A percentile compares a stretch with the other conserved stretches of the same genome.
Evolutionary conservation across 2,113 vertebrate species (phyloP).

Genomic region (Tangachromis dhanisi): DNA sequence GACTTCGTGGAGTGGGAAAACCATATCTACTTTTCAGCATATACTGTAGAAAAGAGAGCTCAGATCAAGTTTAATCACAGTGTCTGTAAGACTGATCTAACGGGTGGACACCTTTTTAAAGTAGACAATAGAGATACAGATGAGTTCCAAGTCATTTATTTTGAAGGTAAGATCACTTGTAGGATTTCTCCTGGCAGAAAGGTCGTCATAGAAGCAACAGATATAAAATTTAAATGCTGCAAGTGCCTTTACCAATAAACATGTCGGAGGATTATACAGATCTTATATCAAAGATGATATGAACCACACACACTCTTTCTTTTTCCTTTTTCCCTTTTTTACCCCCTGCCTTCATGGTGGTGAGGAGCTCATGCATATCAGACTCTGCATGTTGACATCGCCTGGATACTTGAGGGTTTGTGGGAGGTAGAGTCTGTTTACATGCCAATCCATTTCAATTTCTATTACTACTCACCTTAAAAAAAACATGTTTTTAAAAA

Average conservation of each 20-base stretch:
- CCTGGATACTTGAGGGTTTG: neutral
- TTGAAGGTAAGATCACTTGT: neutral
- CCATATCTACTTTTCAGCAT: slow-evolving; percentile 7
- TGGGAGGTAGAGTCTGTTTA: neutral
- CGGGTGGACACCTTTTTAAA: neutral
- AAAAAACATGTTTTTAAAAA: neutral
- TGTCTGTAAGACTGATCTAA: neutral
- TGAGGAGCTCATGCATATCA: neutral
- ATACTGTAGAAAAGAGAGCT: neutral
- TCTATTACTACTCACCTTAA: neutral
- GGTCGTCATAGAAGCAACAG: accelerated
- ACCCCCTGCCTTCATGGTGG: neutral
- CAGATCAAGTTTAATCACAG: neutral
- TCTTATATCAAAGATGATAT: neutral
- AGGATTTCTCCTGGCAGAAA: neutral
- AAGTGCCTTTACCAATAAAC: neutral
- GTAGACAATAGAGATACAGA: neutral
- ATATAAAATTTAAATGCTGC: neutral
- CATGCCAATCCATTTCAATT: neutral
- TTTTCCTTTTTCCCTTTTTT: neutral
- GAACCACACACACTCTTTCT: neutral
- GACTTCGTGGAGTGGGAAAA: slow-evolving; percentile 8
- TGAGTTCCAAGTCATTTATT: neutral
- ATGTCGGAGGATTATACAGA: neutral
- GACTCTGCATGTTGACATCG: neutral